Base-by-base conservation (phyloP, 2,888 invertebrate species). In the Nomada goodeniana region DNA sequence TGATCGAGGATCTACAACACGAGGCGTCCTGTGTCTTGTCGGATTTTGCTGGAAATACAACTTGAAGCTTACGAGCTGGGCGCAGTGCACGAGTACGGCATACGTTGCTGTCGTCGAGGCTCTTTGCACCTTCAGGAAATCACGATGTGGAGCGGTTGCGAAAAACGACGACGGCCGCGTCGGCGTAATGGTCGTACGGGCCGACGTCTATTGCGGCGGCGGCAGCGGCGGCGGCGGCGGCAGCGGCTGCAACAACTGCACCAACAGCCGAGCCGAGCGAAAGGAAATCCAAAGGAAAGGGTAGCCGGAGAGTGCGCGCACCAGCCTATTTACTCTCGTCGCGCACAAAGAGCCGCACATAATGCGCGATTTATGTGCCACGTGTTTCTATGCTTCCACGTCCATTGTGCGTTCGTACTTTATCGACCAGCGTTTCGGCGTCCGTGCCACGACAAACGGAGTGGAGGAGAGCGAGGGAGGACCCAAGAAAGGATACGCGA, bases 41-140 rank as follows among this genome's bases (percentile, higher is more conserved):
- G 42, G 42, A 73, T 69, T 71, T 75, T 63, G 83, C 61, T 75
- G 55, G 55, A 64, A 83, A 79, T 36, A 64, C 47, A 47, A 76
- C 76, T 74, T 75, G 78, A 85, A 76, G 71, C 81, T 77, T 72
- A 68, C 76, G 65, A 67, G 26, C 73, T 65, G 67, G 79, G 61
- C 72, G 79, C 80, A 80, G 80, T 70, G 20, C 71, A 78, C 85
- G 87, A 73, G 42, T 36, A 76, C 70, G 75, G 20, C 64, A 59
- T 50, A 73, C 53, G 80, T 69, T 72, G 29, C 82, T 80, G 74
- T 82, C 80, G 69, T 71, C 80, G 80, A 65, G 65, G 57, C 52
- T 91, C 84, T 89, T 88, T 87, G 89, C 90, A 88, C 90, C 89
- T 90, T 86, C 86, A 87, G 87, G 88, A 90, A 91, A 91, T 91